A percentile compares a stretch with the other conserved stretches of the same genome.
These are phyloP conservation scores for Pyrgus malvae DNA, from an alignment of 2,888 invertebrate genomes.

Conservation along the genomic window DNA sequence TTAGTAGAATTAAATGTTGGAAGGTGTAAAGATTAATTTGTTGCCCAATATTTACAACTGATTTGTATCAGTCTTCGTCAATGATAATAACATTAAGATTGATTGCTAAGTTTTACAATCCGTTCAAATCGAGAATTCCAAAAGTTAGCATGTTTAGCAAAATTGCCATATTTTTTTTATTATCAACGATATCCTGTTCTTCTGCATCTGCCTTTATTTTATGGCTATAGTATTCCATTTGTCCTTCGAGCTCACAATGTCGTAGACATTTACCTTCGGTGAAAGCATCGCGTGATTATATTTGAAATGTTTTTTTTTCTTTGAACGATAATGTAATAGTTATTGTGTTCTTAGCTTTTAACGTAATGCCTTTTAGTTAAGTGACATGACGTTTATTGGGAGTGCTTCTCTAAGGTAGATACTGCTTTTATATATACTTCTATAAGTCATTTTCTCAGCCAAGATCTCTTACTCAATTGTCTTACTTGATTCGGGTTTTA, in stretches of 20 bases:
- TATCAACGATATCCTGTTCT: constrained; percentile 8
- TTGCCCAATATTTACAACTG: no score
- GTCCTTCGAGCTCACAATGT: constrained; percentile 1
- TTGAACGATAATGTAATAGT: constrained; percentile 1
- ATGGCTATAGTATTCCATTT: background rate
- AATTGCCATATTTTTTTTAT: constrained; percentile 1
- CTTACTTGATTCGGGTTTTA: no score
- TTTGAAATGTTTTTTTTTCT: constrained; percentile 6
- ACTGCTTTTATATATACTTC: background rate
- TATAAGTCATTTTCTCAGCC: no score
- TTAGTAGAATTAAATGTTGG: no score
- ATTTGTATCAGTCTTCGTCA: no score
- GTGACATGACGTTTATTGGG: constrained; percentile 4
- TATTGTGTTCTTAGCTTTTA: constrained; percentile 1
- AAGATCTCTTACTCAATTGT: no score
- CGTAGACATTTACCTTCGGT: background rate
- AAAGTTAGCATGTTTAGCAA: background rate
- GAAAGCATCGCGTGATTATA: constrained; percentile 13
- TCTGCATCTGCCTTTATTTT: constrained; percentile 3
- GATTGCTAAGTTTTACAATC: no score
- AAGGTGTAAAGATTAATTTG: no score
- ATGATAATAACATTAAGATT: no score
- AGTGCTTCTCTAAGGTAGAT: background rate
- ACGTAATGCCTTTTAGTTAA: background rate
- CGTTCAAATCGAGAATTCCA: no score